phyloP scores from a whole-genome alignment of 2,888 invertebrate species.

The Apamea sordens region DNA sequence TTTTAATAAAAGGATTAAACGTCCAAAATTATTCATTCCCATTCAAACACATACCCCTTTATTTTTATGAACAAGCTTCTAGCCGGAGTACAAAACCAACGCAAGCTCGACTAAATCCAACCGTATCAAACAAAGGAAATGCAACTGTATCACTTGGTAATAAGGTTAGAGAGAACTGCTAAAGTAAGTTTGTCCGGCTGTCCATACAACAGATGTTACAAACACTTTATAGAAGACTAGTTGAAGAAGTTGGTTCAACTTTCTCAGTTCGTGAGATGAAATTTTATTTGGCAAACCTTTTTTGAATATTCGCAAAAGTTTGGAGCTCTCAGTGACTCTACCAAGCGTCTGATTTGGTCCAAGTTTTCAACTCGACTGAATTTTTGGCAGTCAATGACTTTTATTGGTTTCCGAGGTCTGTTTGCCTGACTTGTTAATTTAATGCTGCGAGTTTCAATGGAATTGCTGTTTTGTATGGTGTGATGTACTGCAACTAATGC shows the following conservation, averaged over 20 bases:
- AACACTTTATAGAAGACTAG: slow-evolving; percentile 80
- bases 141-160: slow-evolving; percentile 46
- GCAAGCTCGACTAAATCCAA: slow-evolving; percentile 67
- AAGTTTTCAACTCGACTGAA: slow-evolving; percentile 67
- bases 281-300: slow-evolving; percentile 85
- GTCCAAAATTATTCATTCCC: slow-evolving; percentile 70
- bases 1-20: slow-evolving; percentile 69
- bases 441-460: slow-evolving; percentile 40
- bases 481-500: too few relatives aligned
- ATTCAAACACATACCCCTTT: slow-evolving; percentile 75
- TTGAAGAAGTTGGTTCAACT: slow-evolving; percentile 79
- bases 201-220: slow-evolving; percentile 88
- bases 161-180: slow-evolving; percentile 59
- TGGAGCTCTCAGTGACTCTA: slow-evolving; percentile 60
- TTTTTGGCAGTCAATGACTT: slow-evolving; percentile 69
- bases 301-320: slow-evolving; percentile 81
- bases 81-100: slow-evolving; percentile 83
- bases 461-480: background rate
- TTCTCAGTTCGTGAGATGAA: slow-evolving; percentile 84
- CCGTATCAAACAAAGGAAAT: slow-evolving; percentile 45
- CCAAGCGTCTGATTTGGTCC: slow-evolving; percentile 62
- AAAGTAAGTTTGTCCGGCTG: slow-evolving; percentile 72
- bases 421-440: slow-evolving; percentile 56
- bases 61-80: slow-evolving; percentile 82
- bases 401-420: slow-evolving; percentile 68